Percentiles rank a stretch among this genome's conserved stretches.
These are phyloP conservation scores for Rugalucina vietnamica DNA, from an alignment of 2,888 invertebrate species.

Conservation along the genomic window DNA sequence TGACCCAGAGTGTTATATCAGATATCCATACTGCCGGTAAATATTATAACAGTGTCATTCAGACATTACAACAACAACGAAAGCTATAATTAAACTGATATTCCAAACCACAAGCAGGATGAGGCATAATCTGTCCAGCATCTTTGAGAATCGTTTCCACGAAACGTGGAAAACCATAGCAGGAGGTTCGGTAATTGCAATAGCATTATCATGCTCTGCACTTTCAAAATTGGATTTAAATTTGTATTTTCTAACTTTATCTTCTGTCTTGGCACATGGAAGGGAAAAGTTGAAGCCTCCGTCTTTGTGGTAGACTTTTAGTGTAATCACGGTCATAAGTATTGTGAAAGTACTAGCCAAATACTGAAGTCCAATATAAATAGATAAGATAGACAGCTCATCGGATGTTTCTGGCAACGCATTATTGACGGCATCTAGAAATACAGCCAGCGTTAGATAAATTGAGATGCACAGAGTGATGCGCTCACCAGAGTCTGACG, in stretches of 20 bases:
- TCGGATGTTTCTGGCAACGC: constrained; percentile 52
- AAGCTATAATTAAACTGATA: not conserved
- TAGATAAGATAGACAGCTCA: constrained; percentile 56
- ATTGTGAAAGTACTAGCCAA: constrained; percentile 54
- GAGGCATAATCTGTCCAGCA: constrained; percentile 4
- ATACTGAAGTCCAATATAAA: constrained; percentile 55
- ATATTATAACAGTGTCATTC: too few relatives aligned
- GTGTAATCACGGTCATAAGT: constrained; percentile 40
- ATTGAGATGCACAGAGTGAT: constrained; percentile 58
- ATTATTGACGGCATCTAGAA: constrained; percentile 49
- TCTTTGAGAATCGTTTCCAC: not conserved
- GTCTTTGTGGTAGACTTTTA: constrained; percentile 38
- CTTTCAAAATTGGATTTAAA: not conserved
- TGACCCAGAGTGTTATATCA: too few relatives aligned
- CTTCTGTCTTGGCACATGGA: not conserved
- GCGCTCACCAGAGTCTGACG: constrained; percentile 58
- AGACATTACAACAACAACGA: not conserved
- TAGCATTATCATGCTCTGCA: not conserved
- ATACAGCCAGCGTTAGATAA: constrained; percentile 60
- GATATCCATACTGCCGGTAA: too few relatives aligned
- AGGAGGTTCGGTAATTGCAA: not conserved
- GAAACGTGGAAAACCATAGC: not conserved
- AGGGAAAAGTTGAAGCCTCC: not conserved
- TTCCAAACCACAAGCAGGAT: constrained; percentile 16
- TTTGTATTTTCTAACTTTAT: not conserved